Evolutionary conservation across 2,797 vertebrate species (phyloP).

Genomic region (Pteropus rufus): DNA sequence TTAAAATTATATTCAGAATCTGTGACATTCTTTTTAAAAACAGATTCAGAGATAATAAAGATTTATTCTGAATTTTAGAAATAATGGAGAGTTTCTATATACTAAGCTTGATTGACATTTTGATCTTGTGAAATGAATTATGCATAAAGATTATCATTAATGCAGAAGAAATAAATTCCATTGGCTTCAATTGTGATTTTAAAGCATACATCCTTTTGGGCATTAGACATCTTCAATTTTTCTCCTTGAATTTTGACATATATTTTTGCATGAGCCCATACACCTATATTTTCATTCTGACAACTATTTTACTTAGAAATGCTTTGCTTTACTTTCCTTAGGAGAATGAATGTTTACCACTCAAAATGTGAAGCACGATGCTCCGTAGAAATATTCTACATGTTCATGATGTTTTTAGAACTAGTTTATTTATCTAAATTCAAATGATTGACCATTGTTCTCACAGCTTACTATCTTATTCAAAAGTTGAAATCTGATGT

Average conservation of each 20-base stretch:
- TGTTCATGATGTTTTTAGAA: not conserved
- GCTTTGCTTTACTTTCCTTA: not conserved
- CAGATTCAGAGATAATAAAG: not conserved
- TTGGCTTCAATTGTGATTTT: not conserved
- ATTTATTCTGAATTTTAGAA: slow-evolving; percentile 22
- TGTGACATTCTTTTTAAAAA: not conserved
- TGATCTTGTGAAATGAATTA: slow-evolving; percentile 33
- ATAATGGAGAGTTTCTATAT: not conserved
- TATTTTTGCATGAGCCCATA: not conserved
- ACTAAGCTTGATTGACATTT: slow-evolving; percentile 40
- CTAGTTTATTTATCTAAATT: not conserved
- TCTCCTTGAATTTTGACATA: not conserved
- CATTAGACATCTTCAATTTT: not conserved
- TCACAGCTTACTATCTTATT: not conserved
- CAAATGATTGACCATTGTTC: not conserved
- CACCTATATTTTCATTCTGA: not conserved
- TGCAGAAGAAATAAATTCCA: not conserved
- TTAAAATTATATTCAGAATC: slow-evolving; percentile 39
- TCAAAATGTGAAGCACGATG: not conserved
- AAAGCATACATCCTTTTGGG: not conserved
- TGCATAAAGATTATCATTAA: not conserved
- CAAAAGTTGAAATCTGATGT: not conserved
- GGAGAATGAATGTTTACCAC: not conserved
- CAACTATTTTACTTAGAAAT: not conserved
- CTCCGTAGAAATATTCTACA: not conserved